These are phyloP conservation scores for Sterna hirundo DNA, from an alignment of 2,113 vertebrate species.

Conservation along the genomic window DNA sequence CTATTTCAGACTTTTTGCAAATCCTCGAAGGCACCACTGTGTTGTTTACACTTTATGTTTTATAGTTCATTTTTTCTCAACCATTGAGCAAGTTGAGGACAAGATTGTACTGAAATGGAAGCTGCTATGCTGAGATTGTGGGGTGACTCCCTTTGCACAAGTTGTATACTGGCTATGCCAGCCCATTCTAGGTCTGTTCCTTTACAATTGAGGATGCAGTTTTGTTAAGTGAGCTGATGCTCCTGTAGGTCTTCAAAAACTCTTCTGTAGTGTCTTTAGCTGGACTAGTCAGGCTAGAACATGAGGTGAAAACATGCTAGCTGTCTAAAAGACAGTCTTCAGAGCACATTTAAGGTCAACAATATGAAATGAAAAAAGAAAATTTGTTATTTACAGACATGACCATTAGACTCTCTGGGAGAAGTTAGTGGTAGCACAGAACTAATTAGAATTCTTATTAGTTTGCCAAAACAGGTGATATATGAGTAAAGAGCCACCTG, in stretches of 20 bases:
- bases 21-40: not conserved
- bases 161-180: not conserved
- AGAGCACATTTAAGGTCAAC: not conserved
- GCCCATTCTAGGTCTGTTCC: not conserved
- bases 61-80: not conserved
- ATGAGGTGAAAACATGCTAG: not conserved
- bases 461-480: conserved; percentile 24
- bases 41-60: not conserved
- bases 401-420: not conserved
- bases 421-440: not conserved
- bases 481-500: not conserved
- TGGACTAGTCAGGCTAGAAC: not conserved
- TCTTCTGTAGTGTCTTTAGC: not conserved
- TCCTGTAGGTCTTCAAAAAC: not conserved
- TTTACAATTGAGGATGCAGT: not conserved
- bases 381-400: not conserved
- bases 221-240: not conserved
- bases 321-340: not conserved
- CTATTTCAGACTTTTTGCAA: not conserved
- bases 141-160: not conserved
- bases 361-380: not conserved
- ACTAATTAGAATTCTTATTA: conserved; percentile 37
- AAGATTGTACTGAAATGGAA: not conserved
- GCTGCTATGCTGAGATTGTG: not conserved
- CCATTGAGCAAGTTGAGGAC: not conserved